Evolutionary conservation across 2,888 invertebrate species (phyloP).

Genomic region (Folsomia manolachei): DNA sequence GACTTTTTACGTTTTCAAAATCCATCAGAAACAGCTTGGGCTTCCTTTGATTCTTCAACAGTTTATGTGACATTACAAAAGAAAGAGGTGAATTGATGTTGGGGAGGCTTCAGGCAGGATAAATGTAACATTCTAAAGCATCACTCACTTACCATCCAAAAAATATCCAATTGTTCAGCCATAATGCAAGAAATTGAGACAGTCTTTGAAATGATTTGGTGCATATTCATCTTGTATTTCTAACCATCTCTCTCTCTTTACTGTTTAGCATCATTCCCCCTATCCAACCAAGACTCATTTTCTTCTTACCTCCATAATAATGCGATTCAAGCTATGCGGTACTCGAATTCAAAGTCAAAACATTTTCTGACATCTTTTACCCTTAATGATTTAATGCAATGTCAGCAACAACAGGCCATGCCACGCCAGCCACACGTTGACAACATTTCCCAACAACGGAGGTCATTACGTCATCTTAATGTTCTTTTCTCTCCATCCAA

Average conservation of each 20-base stretch:
- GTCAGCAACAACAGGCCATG: neutral
- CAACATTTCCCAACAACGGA: neutral
- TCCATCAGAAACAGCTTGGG: conserved; percentile 11
- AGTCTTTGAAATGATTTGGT: no score
- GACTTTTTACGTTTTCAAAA: conserved; percentile 17
- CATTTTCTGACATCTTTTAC: conserved; percentile 6
- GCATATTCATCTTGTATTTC: no score
- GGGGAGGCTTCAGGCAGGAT: no score
- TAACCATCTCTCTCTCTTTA: no score
- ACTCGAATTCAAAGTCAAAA: neutral
- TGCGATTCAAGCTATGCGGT: no score
- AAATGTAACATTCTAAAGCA: no score
- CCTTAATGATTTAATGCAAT: conserved; percentile 22
- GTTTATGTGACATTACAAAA: neutral
- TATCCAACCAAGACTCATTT: neutral
- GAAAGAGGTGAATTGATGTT: neutral
- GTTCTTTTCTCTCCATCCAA: neutral
- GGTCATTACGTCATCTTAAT: conserved; percentile 2
- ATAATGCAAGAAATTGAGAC: no score
- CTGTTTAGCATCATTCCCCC: no score
- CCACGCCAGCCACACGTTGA: neutral
- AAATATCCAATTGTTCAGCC: no score
- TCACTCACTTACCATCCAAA: no score
- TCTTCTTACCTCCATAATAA: neutral
- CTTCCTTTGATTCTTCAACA: conserved; percentile 1